Evolutionary conservation across 1,140 invertebrate genomes (phyloP).

Genomic region (Pantala flavescens): DNA sequence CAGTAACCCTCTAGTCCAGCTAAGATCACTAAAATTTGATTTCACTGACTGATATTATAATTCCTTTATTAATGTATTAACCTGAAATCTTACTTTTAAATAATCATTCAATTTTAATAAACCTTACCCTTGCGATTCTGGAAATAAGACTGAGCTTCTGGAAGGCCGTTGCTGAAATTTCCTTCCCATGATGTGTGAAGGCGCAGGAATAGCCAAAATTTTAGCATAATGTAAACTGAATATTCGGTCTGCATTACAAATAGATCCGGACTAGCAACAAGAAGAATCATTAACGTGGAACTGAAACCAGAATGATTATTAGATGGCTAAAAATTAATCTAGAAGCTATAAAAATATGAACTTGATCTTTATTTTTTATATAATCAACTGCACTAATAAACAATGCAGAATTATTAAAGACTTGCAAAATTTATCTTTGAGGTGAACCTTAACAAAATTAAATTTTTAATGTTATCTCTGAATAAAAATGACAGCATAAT

Average conservation of each 20-base stretch:
- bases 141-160: slow-evolving; percentile 38
- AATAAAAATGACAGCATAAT: slow-evolving; percentile 12
- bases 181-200: slow-evolving; percentile 33
- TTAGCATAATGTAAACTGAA: slow-evolving; percentile 62
- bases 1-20: too few relatives aligned
- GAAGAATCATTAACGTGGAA: slow-evolving; percentile 50
- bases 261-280: slow-evolving; percentile 54
- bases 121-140: slow-evolving; percentile 31
- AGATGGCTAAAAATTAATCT: background rate
- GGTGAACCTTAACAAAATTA: too few relatives aligned
- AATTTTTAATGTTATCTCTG: background rate
- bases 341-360: too few relatives aligned
- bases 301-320: slow-evolving; percentile 27
- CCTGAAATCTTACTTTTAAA: too few relatives aligned
- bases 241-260: slow-evolving; percentile 74
- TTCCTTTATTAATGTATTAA: too few relatives aligned
- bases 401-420: too few relatives aligned
- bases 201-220: slow-evolving; percentile 52
- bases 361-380: too few relatives aligned
- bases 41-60: too few relatives aligned
- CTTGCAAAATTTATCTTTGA: too few relatives aligned
- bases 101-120: too few relatives aligned
- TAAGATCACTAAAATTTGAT: too few relatives aligned
- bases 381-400: too few relatives aligned
- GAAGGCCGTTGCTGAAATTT: slow-evolving; percentile 26